Evolutionary conservation across 2,797 vertebrate species (phyloP), one percentile per base, ranked within the genome.

Genomic region (Pyrocephalus nanus): DNA sequence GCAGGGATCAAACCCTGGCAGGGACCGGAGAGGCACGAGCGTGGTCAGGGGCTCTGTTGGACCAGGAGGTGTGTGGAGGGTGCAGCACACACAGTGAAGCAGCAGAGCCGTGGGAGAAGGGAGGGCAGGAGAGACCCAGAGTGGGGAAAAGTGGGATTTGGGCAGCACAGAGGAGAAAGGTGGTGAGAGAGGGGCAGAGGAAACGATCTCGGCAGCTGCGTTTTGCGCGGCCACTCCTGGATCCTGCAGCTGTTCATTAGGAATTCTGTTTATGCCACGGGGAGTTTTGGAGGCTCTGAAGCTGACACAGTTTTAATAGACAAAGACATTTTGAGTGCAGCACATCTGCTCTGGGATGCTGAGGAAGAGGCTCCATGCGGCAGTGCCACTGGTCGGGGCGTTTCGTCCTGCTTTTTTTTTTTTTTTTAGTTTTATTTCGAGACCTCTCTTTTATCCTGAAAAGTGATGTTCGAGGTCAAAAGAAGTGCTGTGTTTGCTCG

Each of bases 311-410:
- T 96, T 93, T 88, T 96, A 96, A 95, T 92, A 96, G 96, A 95
- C 92, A 95, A 94, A 95, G 95, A 91, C 95, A 78, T 96, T 96
- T 96, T 94, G 94, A 96, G 95, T 95, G 83, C 86, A 93, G 88
- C 75, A 90, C 93, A 97, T 95, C 95, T 95, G 90, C 88, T 96
- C 48, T 9, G 18, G 86, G 88, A 92, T 84, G 94, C 90, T 66
- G 0, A 82, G 79, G 85, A 95, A 69, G 54, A 20, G 80, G 71
- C 82, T 94, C 69, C 85, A 43, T 81, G 94, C 6, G 14, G 69
- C 79, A 89, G 51, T 27, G 60, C 90, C 65, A 65, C 91, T 86
- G 88, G 79, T 85, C 34, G 65, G 57, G 88, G 70, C 45, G 10
- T 73, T 88, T 73, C 32, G 29, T 86, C 20, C 0, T 42, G 65